Base-by-base conservation (phyloP, 2,888 invertebrate species). In the Perizoma affinitatum region DNA sequence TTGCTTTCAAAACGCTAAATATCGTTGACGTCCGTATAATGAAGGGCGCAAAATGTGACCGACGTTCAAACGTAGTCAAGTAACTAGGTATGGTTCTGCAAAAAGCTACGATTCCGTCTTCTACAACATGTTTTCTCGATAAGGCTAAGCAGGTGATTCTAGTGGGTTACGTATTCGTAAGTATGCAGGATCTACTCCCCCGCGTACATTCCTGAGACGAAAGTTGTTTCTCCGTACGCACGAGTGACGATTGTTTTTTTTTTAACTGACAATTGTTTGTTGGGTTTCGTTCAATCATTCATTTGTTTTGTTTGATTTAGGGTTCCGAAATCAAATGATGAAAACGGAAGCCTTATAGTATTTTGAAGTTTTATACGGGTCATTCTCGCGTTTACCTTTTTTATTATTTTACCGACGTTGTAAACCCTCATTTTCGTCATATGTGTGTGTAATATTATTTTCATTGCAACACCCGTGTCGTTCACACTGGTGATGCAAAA, bases 191-290 rank as follows among this genome's bases (percentile, higher is more conserved):
- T 81, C 72, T 74, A 79, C 76, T 87, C 88, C 88, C n/a, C 77
- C 81, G 66, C 70, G 67, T 75, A 74, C 86, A 87, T 88, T 87
- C 87, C 81, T 81, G 65, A 68, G 69, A 83, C 71, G 87, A 87
- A 88, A 89, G 89, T 67, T 61, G 73, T 83, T 87, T 82, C 84
- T 87, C 83, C 68, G 62, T 82, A 83, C 84, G 86, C 86, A 83
- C 87, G 86, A 82, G 72, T 77, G 82, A 65, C 66, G 51, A 57
- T 62, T 58, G 44, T 54, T 65, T 65, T 65, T 54, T 52, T 65
- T 63, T 55, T 46, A 50, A 42, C 10, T 35, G 35, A 33, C 44
- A 34, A 33, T n/a, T 50, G 44, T 50, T 58, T 48, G 47, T 47
- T 58, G 8, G 6, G 43, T 55, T 54, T 44, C n/a, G 11, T 41